Evolutionary conservation across 2,888 invertebrate genomes (phyloP).

Genomic region (Hermaeophaga mercurialis): DNA sequence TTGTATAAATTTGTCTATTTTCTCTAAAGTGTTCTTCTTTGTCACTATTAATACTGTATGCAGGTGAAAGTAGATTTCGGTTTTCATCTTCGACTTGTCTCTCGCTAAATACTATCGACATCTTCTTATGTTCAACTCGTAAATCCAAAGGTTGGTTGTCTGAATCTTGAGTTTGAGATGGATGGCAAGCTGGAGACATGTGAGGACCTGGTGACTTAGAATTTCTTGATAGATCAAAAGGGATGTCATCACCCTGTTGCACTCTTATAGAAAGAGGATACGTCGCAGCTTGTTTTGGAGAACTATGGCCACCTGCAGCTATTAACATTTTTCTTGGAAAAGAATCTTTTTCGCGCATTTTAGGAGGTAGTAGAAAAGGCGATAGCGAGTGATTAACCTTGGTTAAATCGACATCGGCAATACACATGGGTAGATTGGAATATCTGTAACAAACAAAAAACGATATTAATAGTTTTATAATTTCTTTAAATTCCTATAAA

Average conservation of each 20-base stretch:
- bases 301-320: slow-evolving; percentile 63
- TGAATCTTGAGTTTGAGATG: slow-evolving; percentile 58
- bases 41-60: slow-evolving; percentile 55
- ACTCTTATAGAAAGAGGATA: slow-evolving; percentile 70
- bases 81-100: slow-evolving; percentile 82
- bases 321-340: slow-evolving; percentile 85
- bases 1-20: slow-evolving; percentile 48
- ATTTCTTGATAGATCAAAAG: slow-evolving; percentile 69
- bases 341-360: slow-evolving; percentile 90
- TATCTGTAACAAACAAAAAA: slow-evolving; percentile 39
- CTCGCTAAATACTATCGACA: slow-evolving; percentile 56
- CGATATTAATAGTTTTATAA: too few relatives aligned
- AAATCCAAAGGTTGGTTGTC: slow-evolving; percentile 86
- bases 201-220: slow-evolving; percentile 60
- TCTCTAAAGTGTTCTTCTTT: slow-evolving; percentile 52
- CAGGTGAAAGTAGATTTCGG: slow-evolving; percentile 77
- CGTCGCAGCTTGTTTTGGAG: slow-evolving; percentile 76
- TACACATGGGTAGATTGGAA: slow-evolving; percentile 66
- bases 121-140: slow-evolving; percentile 82
- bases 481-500: too few relatives aligned
- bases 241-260: slow-evolving; percentile 63
- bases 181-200: slow-evolving; percentile 65
- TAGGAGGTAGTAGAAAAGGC: slow-evolving; percentile 62
- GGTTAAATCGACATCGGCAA: slow-evolving; percentile 70
- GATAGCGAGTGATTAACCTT: slow-evolving; percentile 60